These are phyloP conservation scores for Xiphophorus couchianus DNA, from an alignment of 2,113 vertebrate genomes.

Conservation along the genomic window DNA sequence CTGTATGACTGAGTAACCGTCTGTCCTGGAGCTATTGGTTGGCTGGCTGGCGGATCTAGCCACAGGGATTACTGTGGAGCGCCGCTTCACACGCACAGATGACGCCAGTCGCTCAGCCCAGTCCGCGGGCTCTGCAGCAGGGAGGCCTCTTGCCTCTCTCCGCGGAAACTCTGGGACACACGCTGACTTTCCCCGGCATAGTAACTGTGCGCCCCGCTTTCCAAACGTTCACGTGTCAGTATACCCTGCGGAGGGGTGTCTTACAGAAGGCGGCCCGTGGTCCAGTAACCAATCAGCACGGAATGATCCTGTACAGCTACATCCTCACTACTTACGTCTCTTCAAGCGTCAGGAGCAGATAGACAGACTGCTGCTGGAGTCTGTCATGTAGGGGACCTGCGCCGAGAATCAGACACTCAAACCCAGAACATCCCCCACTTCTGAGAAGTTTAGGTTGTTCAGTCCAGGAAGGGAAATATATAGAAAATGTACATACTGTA, in stretches of 20 bases:
- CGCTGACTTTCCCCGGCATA: neutral
- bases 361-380: too few species aligned
- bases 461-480: too few species aligned
- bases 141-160: neutral
- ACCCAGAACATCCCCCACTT: too few species aligned
- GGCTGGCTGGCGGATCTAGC: neutral
- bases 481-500: too few species aligned
- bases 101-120: neutral
- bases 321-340: too few species aligned
- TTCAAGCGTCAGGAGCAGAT: too few species aligned
- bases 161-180: neutral
- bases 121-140: neutral
- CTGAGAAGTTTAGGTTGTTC: too few species aligned
- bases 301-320: neutral
- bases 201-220: neutral
- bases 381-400: too few species aligned
- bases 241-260: constrained; percentile 11
- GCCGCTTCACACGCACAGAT: neutral
- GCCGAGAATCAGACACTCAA: too few species aligned
- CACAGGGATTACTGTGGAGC: neutral
- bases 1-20: too few species aligned
- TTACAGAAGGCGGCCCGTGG: neutral
- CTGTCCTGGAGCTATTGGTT: neutral
- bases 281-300: neutral
- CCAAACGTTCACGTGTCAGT: constrained; percentile 71